Percentiles rank a stretch among this genome's conserved stretches.
Conservation (phyloP, 2,888 invertebrate genomes). For the Leucophenga montana region DNA sequence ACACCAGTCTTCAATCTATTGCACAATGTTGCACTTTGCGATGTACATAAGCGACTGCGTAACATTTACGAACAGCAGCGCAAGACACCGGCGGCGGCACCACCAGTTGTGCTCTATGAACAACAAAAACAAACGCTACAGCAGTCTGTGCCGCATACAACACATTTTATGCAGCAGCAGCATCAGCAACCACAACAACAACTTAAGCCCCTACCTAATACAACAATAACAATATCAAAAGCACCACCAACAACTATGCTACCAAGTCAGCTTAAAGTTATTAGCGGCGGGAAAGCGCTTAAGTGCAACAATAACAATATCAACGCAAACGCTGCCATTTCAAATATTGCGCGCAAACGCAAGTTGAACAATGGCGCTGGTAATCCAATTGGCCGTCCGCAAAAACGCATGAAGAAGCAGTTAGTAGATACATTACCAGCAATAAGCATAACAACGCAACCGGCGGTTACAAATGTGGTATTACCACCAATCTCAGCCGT, state of each 20-base stretch:
- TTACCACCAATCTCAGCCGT: constrained; percentile 53
- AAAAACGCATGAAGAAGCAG: constrained; percentile 76
- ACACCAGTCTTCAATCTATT: constrained; percentile 85
- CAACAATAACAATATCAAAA: constrained; percentile 53
- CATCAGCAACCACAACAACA: neutral
- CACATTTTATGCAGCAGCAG: constrained; percentile 18
- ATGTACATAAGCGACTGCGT: constrained; percentile 88
- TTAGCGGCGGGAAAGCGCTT: neutral
- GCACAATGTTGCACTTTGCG: constrained; percentile 88
- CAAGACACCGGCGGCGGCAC: constrained; percentile 74
- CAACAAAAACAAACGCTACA: neutral
- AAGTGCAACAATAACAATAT: neutral
- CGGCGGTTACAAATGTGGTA: neutral
- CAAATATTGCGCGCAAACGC: constrained; percentile 53
- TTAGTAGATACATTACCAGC: constrained; percentile 27
- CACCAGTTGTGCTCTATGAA: neutral
- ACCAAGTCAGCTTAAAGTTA: constrained; percentile 2
- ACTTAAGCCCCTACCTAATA: neutral
- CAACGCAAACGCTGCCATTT: neutral
- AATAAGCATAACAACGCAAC: constrained; percentile 19
- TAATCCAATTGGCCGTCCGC: constrained; percentile 73
- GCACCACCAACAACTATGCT: constrained; percentile 19
- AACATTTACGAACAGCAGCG: constrained; percentile 79
- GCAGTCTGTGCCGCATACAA: constrained; percentile 12
- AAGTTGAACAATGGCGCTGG: constrained; percentile 49